Percentiles rank a stretch among this genome's conserved stretches.
phyloP scores from a whole-genome alignment of 2,888 invertebrate genomes.

The Harpagoxenus sublaevis region DNA sequence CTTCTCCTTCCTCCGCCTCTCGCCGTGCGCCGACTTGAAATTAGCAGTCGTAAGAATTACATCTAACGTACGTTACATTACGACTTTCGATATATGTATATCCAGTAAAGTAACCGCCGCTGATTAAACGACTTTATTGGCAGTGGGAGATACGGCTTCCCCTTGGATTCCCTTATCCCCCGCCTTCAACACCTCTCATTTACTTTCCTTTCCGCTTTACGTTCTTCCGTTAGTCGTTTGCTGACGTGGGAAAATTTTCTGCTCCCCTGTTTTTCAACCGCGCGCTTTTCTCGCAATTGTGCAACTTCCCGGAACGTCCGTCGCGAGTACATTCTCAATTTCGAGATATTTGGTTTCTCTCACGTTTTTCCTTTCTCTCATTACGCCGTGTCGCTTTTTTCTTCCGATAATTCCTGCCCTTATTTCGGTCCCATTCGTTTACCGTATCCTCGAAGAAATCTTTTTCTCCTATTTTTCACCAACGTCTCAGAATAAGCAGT shows the following conservation, averaged over 20 bases:
- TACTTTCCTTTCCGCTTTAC: conserved; percentile 37
- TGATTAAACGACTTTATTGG: conserved; percentile 51
- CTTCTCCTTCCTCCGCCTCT: not conserved
- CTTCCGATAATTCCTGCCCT: not conserved
- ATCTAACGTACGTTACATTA: conserved; percentile 38
- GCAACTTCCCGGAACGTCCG: not conserved
- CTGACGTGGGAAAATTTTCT: conserved; percentile 3
- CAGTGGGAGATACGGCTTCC: conserved; percentile 3
- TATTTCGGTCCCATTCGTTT: not conserved
- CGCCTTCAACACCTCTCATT: not conserved
- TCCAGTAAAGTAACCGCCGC: conserved; percentile 13
- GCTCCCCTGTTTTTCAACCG: not conserved
- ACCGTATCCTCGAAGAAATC: not conserved
- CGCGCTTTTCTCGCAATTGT: not conserved
- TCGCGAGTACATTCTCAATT: not conserved
- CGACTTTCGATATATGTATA: conserved; percentile 36
- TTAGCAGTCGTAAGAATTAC: conserved; percentile 49
- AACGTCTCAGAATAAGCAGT: not conserved
- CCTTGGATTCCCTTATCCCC: conserved; percentile 3
- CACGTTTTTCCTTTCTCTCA: not conserved
- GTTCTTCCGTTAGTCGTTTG: not conserved
- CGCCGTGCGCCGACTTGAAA: not conserved
- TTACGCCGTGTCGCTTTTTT: not conserved
- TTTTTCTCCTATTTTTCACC: not conserved
- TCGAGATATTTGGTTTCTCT: conserved; percentile 17